Base-by-base conservation (phyloP, 2,888 invertebrate species). In the Dryobota labecula region DNA sequence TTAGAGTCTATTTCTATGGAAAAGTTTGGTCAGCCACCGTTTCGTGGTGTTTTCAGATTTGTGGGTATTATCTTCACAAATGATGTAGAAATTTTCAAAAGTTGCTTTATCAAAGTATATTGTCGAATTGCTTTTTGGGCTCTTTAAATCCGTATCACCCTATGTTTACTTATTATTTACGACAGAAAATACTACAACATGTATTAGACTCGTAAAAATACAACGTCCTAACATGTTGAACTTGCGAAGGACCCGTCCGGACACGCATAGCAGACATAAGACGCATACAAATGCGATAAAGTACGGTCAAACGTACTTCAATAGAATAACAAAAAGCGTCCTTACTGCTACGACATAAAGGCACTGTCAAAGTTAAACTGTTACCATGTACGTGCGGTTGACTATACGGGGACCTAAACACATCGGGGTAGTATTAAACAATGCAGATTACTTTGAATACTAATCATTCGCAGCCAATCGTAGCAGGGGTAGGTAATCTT, bases 221-320 rank as follows among this genome's bases (percentile, higher is more conserved):
- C 57, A 54, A n/a, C 2, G 8, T 49, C 27, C 53, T 13, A 24
- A 62, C 33, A 70, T 63, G 60, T 73, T 54, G 33, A 27, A 60
- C 49, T 63, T 74, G 33, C 43, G 56, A 68, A 57, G 61, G 65
- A 68, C 47, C 51, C 41, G 24, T 8, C 36, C 33, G 33, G 24
- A 63, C 70, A 73, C 62, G 72, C 49, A 43, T 49, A 51, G 13
- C 2, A 18, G 8, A 63, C 70, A 45, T n/a, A 13, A 13, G 13
- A 18, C 24, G 73, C 64, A 73, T 73, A 73, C 56, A 76, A 80
- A 80, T 79, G 54, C 13, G 27, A 20, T 20, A 0, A 33, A 45
- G 33, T 24, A 33, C 58, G 2, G 5, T 33, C 41, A 41, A 41
- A 18, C 5, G 2, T 20, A 43, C 24, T 18, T 18, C 47, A 33